Conservation (phyloP, 2,888 invertebrate genomes). For the Ferdinandea cuprea region DNA sequence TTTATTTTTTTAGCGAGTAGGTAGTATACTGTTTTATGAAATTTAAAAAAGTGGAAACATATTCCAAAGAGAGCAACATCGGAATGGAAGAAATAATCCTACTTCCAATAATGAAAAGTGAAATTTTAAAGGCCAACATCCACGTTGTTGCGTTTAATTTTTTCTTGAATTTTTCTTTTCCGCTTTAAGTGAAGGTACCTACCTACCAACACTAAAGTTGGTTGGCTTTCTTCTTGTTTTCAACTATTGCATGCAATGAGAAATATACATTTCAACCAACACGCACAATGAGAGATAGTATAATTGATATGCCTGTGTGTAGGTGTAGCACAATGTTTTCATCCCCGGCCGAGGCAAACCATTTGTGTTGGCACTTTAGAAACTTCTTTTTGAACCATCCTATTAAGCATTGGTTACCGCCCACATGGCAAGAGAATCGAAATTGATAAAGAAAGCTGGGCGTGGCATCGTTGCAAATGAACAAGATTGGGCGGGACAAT, state of each 20-base stretch:
- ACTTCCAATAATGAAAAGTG: conserved; percentile 71
- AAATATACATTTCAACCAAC: conserved; percentile 14
- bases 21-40: conserved; percentile 59
- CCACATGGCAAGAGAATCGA: background rate
- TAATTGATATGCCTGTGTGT: background rate
- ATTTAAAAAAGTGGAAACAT: conserved; percentile 68
- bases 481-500: conserved; percentile 24
- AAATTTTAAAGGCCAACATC: conserved; percentile 71
- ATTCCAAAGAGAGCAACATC: conserved; percentile 53
- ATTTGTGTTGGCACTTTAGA: conserved; percentile 21
- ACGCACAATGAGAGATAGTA: conserved; percentile 13
- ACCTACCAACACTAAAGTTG: too few relatives aligned
- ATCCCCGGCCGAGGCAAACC: conserved; percentile 9
- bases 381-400: conserved; percentile 15
- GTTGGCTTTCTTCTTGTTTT: conserved; percentile 6
- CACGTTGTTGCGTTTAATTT: conserved; percentile 1
- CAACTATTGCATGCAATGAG: background rate
- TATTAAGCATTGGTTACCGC: background rate
- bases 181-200: conserved; percentile 7
- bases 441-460: conserved; percentile 17
- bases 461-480: background rate
- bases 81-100: conserved; percentile 5
- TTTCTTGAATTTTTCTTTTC: conserved; percentile 33
- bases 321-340: conserved; percentile 14
- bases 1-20: conserved; percentile 38